phyloP scores from a whole-genome alignment of 2,888 invertebrate genomes.

The Sepiola atlantica region DNA sequence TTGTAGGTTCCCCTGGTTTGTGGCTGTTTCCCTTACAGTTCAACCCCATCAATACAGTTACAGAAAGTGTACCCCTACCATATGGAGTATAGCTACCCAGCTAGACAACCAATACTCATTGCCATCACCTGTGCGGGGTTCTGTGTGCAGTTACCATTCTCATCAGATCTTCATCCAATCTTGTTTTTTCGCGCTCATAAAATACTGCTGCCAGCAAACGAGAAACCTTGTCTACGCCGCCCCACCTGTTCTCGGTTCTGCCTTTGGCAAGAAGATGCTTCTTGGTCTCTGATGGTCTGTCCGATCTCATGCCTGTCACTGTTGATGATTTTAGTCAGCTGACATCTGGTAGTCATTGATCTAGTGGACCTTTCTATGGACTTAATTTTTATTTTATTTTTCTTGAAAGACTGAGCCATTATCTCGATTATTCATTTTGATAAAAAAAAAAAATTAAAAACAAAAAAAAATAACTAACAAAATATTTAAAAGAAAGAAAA shows the following conservation, averaged over 20 bases:
- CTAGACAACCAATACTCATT: background rate
- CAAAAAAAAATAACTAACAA: background rate
- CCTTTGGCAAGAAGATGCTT: background rate
- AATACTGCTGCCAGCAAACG: conserved; percentile 37
- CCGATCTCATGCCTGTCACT: background rate
- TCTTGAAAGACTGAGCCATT: background rate
- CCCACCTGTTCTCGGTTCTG: background rate
- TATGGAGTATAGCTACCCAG: conserved; percentile 46
- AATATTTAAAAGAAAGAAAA: too few relatives aligned
- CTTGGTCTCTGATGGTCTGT: background rate
- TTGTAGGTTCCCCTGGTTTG: conserved; percentile 79
- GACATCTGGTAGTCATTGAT: background rate
- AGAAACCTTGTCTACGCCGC: background rate
- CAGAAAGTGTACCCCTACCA: conserved; percentile 45
- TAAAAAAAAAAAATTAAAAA: background rate
- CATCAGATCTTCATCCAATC: background rate
- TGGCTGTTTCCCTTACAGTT: conserved; percentile 84
- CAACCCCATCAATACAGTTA: conserved; percentile 50
- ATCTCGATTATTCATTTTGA: background rate
- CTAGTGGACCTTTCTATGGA: background rate
- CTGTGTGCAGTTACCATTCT: conserved; percentile 4
- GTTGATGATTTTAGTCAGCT: background rate
- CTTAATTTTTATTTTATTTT: background rate
- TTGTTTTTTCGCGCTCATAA: conserved; percentile 13
- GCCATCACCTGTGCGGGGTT: background rate